Evolutionary conservation across 2,888 invertebrate genomes (phyloP).

Genomic region (Drosophila acutilabella): DNA sequence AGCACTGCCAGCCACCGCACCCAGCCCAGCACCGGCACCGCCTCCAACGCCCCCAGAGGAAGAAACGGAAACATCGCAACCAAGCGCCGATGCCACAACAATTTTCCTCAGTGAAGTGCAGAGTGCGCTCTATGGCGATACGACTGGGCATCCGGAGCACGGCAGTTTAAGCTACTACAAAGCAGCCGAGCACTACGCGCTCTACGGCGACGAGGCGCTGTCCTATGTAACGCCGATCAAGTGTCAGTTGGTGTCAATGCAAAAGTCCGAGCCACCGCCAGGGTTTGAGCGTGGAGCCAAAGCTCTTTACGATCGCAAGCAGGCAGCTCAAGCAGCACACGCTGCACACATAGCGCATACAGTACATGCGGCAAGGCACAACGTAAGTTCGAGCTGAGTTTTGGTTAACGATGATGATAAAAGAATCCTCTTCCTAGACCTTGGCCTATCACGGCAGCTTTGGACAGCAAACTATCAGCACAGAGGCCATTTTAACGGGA

Average conservation of each 20-base stretch:
- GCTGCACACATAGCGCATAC: too few species aligned
- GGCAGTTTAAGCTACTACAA: conserved; percentile 73
- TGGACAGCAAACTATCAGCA: not conserved
- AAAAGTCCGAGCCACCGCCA: conserved; percentile 37
- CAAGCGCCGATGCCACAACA: not conserved
- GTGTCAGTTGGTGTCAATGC: not conserved
- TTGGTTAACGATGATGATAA: not conserved
- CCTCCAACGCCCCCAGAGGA: not conserved
- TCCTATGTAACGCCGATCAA: not conserved
- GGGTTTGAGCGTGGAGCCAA: conserved; percentile 50
- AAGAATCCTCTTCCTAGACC: not conserved
- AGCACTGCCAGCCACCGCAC: not conserved
- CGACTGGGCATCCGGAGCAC: conserved; percentile 67
- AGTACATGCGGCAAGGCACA: conserved; percentile 10
- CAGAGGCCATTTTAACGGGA: not conserved
- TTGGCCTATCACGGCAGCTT: not conserved
- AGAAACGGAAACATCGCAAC: not conserved
- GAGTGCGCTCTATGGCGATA: conserved; percentile 72
- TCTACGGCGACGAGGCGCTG: conserved; percentile 68
- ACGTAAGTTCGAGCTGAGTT: conserved; percentile 37
- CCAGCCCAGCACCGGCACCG: not conserved
- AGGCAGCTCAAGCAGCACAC: conserved; percentile 1
- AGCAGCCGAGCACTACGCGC: conserved; percentile 82
- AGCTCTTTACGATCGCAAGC: conserved; percentile 47
- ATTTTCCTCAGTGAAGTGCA: conserved; percentile 69